phyloP scores from a whole-genome alignment of 1,140 invertebrate species.

The Heliothis subflexa region DNA sequence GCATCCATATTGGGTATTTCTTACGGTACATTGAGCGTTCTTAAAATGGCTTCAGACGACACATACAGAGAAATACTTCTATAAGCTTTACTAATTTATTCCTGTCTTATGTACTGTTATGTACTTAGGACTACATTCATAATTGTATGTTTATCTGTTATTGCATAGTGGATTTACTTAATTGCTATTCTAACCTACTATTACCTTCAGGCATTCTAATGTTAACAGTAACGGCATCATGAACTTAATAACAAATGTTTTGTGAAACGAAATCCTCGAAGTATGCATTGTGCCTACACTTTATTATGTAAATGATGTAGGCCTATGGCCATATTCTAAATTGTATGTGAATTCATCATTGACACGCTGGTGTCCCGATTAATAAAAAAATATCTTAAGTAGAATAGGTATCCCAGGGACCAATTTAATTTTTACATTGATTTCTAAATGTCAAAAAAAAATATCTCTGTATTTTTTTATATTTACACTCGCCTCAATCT shows the following conservation, averaged over 20 bases:
- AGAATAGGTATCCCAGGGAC: not conserved
- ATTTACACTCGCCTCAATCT: too few relatives aligned
- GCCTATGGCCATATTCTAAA: not conserved
- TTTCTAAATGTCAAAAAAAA: too few relatives aligned
- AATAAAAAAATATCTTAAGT: not conserved
- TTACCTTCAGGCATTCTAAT: constrained; percentile 29
- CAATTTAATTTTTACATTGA: too few relatives aligned
- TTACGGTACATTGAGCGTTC: not conserved
- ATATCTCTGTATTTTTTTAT: too few relatives aligned
- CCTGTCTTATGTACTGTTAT: not conserved
- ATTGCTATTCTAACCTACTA: constrained; percentile 27
- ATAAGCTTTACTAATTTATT: not conserved
- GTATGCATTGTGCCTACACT: not conserved
- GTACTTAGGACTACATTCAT: constrained; percentile 10
- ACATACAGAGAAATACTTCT: not conserved
- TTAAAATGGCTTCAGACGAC: not conserved
- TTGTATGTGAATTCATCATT: not conserved
- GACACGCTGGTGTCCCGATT: not conserved
- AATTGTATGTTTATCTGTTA: constrained; percentile 14
- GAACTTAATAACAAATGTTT: not conserved
- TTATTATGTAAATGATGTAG: not conserved
- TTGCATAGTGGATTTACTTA: constrained; percentile 16
- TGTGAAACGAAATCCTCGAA: constrained; percentile 2
- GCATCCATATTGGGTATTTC: not conserved
- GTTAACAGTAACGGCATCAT: not conserved